A percentile compares a stretch with the other conserved stretches of the same genome.
These are phyloP conservation scores for Diachasmimorpha longicaudata DNA, from an alignment of 1,140 invertebrate genomes.

Conservation along the genomic window DNA sequence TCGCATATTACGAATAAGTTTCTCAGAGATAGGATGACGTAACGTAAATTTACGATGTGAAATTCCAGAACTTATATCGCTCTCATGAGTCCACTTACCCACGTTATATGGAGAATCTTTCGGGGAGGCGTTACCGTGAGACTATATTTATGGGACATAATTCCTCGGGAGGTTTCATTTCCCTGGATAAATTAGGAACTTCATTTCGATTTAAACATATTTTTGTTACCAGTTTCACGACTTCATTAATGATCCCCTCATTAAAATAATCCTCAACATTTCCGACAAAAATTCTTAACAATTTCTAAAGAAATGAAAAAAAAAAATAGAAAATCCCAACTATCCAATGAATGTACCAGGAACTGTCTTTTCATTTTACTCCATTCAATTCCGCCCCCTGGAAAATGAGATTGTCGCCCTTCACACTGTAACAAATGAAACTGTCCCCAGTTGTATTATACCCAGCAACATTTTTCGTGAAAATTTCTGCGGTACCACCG, in stretches of 20 bases:
- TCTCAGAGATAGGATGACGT: not conserved
- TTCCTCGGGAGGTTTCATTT: not conserved
- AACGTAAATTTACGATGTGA: not conserved
- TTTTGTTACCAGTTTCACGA: not conserved
- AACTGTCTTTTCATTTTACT: not conserved
- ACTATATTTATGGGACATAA: not conserved
- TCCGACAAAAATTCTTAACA: not conserved
- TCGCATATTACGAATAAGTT: not conserved
- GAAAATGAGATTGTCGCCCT: not conserved
- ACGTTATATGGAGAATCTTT: not conserved
- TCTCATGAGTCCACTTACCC: not conserved
- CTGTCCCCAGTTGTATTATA: slow-evolving; percentile 4
- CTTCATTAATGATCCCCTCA: not conserved
- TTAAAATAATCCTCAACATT: not conserved
- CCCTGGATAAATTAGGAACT: not conserved
- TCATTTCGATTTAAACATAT: not conserved
- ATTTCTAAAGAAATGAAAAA: not conserved
- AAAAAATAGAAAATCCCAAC: not conserved
- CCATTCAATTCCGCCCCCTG: not conserved
- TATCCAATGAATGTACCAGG: not conserved
- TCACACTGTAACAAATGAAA: slow-evolving; percentile 1
- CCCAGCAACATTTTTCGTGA: not conserved
- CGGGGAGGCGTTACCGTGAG: not conserved
- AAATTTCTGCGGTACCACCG: not conserved
- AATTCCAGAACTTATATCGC: not conserved